Evolutionary conservation across 2,797 vertebrate species (phyloP).

Genomic region (Tragopan temminckii): DNA sequence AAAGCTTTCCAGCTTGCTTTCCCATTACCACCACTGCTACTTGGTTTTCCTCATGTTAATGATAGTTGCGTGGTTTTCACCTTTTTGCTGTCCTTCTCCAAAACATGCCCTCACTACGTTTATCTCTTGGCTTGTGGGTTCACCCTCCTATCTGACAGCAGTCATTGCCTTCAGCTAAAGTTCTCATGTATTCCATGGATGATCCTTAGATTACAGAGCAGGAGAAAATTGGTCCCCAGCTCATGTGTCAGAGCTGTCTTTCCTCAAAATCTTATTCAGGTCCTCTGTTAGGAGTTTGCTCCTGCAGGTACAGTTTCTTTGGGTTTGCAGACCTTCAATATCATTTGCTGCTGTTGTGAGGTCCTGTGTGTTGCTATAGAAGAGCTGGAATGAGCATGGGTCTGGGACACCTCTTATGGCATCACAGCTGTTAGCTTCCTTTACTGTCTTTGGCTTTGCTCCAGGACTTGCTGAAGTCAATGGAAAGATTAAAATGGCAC

Average conservation of each 20-base stretch:
- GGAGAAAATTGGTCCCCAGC: not conserved
- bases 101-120: accelerated
- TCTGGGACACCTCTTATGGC: not conserved
- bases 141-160: not conserved
- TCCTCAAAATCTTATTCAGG: not conserved
- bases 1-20: not conserved
- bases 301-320: not conserved
- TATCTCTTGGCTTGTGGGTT: not conserved
- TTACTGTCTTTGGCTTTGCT: conserved; percentile 7
- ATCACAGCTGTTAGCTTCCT: conserved; percentile 16
- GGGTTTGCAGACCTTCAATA: not conserved
- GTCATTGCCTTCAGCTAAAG: not conserved
- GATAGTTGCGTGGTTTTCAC: not conserved
- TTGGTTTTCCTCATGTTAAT: not conserved
- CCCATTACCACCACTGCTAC: not conserved
- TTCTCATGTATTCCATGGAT: not conserved
- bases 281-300: not conserved
- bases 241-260: not conserved
- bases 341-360: not conserved
- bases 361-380: not conserved
- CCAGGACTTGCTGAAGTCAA: conserved; percentile 24
- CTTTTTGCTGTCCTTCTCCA: not conserved
- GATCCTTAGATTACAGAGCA: not conserved
- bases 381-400: not conserved
- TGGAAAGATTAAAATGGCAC: not conserved